A percentile compares a stretch with the other conserved stretches of the same genome.
phyloP scores from a whole-genome alignment of 1,140 invertebrate genomes.

The Tetramorium simillimum region DNA sequence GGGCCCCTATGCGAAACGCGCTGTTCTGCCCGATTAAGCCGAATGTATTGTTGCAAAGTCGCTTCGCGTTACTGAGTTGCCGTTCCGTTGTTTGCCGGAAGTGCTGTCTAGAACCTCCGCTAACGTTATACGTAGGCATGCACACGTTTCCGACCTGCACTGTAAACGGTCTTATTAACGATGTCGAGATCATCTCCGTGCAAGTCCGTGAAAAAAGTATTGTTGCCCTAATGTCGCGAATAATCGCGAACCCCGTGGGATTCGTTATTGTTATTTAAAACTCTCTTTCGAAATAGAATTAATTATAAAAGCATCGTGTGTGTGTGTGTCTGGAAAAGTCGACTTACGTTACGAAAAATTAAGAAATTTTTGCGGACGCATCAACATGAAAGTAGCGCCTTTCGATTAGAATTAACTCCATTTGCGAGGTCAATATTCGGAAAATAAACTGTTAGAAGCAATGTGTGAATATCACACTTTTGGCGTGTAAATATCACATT shows the following conservation, averaged over 20 bases:
- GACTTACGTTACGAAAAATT: too few species aligned
- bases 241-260: neutral
- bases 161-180: constrained; percentile 27
- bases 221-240: neutral
- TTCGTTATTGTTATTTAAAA: neutral
- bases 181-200: neutral
- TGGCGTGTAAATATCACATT: too few species aligned
- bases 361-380: too few species aligned
- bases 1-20: constrained; percentile 28
- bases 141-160: neutral
- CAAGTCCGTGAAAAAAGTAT: neutral
- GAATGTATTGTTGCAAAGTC: constrained; percentile 60
- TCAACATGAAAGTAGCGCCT: neutral
- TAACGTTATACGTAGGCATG: constrained; percentile 24
- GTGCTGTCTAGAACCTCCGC: constrained; percentile 25
- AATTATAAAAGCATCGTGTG: neutral
- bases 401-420: neutral
- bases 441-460: neutral
- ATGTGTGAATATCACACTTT: too few species aligned
- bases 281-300: neutral
- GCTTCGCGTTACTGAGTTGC: constrained; percentile 34
- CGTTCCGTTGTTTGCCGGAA: constrained; percentile 56
- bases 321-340: too few species aligned
- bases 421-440: neutral
- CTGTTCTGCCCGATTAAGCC: constrained; percentile 64